These are phyloP conservation scores for Ceratosolen fusciceps DNA, from an alignment of 1,140 invertebrate genomes.

Conservation along the genomic window DNA sequence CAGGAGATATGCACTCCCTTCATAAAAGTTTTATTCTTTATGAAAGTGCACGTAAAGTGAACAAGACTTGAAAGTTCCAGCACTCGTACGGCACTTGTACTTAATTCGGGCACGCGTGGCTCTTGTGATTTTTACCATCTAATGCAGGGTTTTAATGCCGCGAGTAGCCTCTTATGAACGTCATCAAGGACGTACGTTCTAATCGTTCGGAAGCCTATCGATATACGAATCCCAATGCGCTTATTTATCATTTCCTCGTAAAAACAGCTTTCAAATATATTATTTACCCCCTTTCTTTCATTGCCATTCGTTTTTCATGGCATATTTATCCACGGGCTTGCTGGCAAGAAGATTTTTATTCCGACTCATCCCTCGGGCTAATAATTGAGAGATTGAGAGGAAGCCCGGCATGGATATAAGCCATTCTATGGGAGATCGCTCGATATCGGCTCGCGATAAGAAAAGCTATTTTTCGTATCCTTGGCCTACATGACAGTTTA, in stretches of 20 bases:
- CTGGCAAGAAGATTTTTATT: not conserved
- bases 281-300: not conserved
- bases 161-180: too few species aligned
- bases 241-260: not conserved
- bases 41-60: too few species aligned
- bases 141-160: too few species aligned
- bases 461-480: conserved; percentile 9
- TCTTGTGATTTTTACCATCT: too few species aligned
- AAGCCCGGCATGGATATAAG: not conserved
- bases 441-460: not conserved
- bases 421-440: not conserved
- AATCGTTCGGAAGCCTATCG: not conserved
- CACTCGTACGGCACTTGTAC: too few species aligned
- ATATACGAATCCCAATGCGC: not conserved
- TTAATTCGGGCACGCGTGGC: not conserved
- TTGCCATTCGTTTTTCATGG: not conserved
- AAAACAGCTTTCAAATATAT: not conserved
- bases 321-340: not conserved
- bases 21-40: not conserved
- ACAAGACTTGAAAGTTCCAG: not conserved
- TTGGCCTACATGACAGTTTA: not conserved
- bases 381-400: not conserved
- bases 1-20: not conserved
- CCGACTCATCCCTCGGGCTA: not conserved
- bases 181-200: not conserved